Conservation (phyloP, 2,113 vertebrate species). For the Actinemys pallida region DNA sequence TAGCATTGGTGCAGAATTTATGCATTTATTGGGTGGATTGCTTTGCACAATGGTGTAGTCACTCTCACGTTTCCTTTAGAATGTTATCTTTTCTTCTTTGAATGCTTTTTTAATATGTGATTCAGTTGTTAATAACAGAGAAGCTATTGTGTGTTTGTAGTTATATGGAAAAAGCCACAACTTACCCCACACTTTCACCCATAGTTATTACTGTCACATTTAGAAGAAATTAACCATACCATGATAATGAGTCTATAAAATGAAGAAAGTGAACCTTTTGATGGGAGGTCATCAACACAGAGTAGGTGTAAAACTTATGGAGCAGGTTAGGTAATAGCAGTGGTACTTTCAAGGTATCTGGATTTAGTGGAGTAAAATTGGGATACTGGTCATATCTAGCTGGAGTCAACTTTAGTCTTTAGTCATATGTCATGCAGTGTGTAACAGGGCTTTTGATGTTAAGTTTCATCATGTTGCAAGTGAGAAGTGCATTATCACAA, state of each 20-base stretch:
- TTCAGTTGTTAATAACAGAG: slow-evolving; percentile 18
- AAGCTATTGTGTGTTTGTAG: slow-evolving; percentile 29
- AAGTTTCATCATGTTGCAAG: slow-evolving; percentile 50
- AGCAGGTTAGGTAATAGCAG: slow-evolving; percentile 48
- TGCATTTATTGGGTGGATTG: slow-evolving; percentile 29
- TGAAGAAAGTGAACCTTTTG: slow-evolving; percentile 40
- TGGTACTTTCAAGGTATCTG: slow-evolving; percentile 39
- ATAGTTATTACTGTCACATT: slow-evolving; percentile 47
- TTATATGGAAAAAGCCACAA: slow-evolving; percentile 49
- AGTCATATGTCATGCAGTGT: background rate
- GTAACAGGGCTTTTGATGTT: slow-evolving; percentile 27
- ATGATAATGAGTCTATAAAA: slow-evolving; percentile 40
- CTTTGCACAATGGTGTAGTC: background rate
- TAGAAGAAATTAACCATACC: slow-evolving; percentile 55
- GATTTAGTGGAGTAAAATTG: slow-evolving; percentile 52
- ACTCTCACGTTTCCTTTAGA: background rate
- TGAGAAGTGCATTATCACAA: slow-evolving; percentile 21
- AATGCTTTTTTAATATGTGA: background rate
- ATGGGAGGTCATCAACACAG: background rate
- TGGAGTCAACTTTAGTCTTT: slow-evolving; percentile 38
- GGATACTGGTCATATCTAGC: slow-evolving; percentile 43
- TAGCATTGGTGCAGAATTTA: slow-evolving; percentile 76
- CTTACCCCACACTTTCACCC: slow-evolving; percentile 1
- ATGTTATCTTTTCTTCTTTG: background rate
- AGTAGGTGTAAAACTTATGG: slow-evolving; percentile 64